These are phyloP conservation scores for Drymonia ruficornis DNA, from an alignment of 2,888 invertebrate genomes.

Conservation along the genomic window DNA sequence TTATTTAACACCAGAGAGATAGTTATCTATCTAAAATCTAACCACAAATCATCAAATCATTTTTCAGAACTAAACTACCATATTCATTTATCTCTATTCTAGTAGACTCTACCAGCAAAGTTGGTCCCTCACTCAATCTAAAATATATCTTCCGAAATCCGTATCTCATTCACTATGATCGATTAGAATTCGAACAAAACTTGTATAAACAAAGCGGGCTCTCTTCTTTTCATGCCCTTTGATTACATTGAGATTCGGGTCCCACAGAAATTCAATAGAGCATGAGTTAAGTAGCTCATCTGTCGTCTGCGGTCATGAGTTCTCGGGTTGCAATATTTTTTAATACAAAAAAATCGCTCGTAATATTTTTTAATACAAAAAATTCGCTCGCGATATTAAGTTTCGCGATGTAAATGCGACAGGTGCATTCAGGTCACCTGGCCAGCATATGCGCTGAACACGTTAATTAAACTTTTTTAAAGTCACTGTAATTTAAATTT, in stretches of 20 bases:
- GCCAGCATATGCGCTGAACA: slow-evolving; percentile 70
- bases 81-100: too few species aligned
- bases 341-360: slow-evolving; percentile 58
- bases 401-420: slow-evolving; percentile 70
- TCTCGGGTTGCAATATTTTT: slow-evolving; percentile 66
- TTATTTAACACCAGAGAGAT: too few species aligned
- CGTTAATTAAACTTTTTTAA: slow-evolving; percentile 64
- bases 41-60: too few species aligned
- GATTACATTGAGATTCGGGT: slow-evolving; percentile 47
- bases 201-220: slow-evolving; percentile 42
- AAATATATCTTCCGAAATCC: slow-evolving; percentile 27
- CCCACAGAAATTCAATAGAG: slow-evolving; percentile 66
- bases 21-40: neutral
- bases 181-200: slow-evolving; percentile 37
- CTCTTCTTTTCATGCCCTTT: slow-evolving; percentile 48
- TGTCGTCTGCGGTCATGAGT: slow-evolving; percentile 64
- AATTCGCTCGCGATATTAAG: slow-evolving; percentile 73
- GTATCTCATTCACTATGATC: slow-evolving; percentile 43
- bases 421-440: slow-evolving; percentile 77
- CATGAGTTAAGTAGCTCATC: slow-evolving; percentile 74
- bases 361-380: slow-evolving; percentile 59
- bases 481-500: slow-evolving; percentile 53
- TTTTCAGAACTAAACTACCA: too few species aligned
- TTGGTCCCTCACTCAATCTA: slow-evolving; percentile 16
- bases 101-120: too few species aligned